These are phyloP conservation scores for Hypanus sabinus DNA, from an alignment of 2,113 vertebrate genomes.

Conservation along the genomic window DNA sequence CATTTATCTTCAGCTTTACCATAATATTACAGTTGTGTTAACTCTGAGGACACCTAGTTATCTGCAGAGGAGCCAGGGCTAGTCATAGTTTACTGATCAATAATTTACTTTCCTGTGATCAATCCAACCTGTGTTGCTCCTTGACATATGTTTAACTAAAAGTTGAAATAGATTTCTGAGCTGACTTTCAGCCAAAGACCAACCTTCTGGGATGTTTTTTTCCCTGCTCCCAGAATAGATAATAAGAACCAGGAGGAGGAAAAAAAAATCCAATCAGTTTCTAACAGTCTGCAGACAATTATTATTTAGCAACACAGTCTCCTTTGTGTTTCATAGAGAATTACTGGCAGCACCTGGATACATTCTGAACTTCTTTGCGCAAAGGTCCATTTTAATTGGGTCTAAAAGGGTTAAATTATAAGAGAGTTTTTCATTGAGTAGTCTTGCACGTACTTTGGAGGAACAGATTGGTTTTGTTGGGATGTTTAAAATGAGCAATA, in stretches of 20 bases:
- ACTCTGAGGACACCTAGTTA: neutral
- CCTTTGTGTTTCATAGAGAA: neutral
- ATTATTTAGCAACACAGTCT: neutral
- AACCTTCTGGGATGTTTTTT: neutral
- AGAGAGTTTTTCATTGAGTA: no score
- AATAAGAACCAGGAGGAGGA: neutral
- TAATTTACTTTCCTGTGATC: neutral
- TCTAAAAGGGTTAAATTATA: neutral
- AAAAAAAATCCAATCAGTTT: neutral
- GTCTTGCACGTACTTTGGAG: neutral
- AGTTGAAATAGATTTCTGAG: neutral
- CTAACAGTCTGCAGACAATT: neutral
- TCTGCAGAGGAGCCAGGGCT: neutral
- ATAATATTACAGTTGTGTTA: neutral
- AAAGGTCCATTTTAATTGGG: neutral
- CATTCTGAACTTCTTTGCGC: neutral
- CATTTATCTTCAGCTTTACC: neutral
- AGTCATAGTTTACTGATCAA: neutral
- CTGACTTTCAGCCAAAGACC: neutral
- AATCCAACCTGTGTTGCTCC: neutral
- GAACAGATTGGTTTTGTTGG: neutral
- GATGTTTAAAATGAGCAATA: neutral
- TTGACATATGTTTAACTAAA: neutral
- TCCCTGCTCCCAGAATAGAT: neutral
- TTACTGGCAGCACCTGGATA: neutral